A percentile compares a stretch with the other conserved stretches of the same genome.
Conservation (phyloP, 2,888 invertebrate species). For the Bedellia somnulentella region DNA sequence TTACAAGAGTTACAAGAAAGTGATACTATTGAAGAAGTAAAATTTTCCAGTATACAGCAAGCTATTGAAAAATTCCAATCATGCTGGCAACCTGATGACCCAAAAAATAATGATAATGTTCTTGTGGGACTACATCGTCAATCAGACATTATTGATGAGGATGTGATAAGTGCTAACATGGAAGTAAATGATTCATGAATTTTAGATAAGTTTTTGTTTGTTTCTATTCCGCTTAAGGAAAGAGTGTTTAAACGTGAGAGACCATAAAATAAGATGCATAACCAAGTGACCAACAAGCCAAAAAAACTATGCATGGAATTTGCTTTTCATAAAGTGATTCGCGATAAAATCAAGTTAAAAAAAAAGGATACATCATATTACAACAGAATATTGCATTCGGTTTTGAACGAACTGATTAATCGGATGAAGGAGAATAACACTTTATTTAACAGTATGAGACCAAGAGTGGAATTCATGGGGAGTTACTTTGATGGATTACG, state of each 20-base stretch:
- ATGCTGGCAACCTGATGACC: conserved; percentile 10
- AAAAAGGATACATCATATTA: conserved; percentile 21
- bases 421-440: conserved; percentile 20
- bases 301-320: conserved; percentile 23
- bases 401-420: conserved; percentile 20
- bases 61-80: conserved; percentile 31
- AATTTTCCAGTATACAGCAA: conserved; percentile 29
- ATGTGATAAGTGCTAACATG: too few species aligned
- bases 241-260: too few species aligned
- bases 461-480: conserved; percentile 28
- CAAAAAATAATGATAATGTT: conserved; percentile 1
- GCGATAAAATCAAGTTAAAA: conserved; percentile 21
- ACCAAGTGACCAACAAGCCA: too few species aligned
- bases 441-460: conserved; percentile 25
- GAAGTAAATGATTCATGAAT: too few species aligned
- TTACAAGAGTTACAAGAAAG: conserved; percentile 9
- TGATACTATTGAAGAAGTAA: conserved; percentile 22
- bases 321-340: conserved; percentile 21
- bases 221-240: too few species aligned
- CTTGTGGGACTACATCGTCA: too few species aligned
- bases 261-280: too few species aligned
- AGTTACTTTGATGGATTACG: conserved; percentile 33
- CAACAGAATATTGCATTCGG: conserved; percentile 21
- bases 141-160: too few species aligned
- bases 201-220: too few species aligned